Base-by-base conservation (phyloP, 2,113 vertebrate genomes). In the Notiomystis cincta region DNA sequence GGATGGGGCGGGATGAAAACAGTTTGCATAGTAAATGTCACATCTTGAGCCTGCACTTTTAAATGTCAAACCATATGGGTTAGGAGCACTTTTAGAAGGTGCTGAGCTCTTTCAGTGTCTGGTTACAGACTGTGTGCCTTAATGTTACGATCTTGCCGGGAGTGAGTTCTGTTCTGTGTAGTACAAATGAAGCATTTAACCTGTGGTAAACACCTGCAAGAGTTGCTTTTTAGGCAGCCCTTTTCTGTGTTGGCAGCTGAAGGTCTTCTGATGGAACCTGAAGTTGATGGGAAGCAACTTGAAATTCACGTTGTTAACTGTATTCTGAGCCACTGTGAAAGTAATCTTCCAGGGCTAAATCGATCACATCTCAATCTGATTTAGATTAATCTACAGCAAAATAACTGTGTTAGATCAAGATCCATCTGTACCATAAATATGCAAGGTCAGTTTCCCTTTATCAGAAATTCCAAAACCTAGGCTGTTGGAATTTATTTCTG, bases 1-100 rank as follows among this genome's bases (percentile, higher is more conserved):
- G 6, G 8, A 13, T 5, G 14, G 17, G 37, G 33, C 0, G 1
- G 50, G 44, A n/a, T 85, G 33, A 70, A 93, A 82, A 72, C 62
- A 62, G 30, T 91, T 91, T 91, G 33, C 50, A 54, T 47, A 69
- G 58, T 58, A 86, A 95, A 94, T 93, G 62, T 77, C 67, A 25
- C 35, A n/a, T 91, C 51, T 73, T 70, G 66, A 93, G 54, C 19
- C 22, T 82, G 58, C 54, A 11, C 56, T 96, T 94, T 13, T 19
- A 92, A 96, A 93, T 95, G 92, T 93, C 90, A 91, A 47, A 54
- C 62, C 73, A n/a, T 48, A 37, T 44, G 71, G 62, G 47, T 80
- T 91, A 54, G 30, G 58, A 90, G 62, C 42, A 54, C 66, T 88
- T 82, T 77, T 82, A 85, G 87, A 79, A 66, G 62, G 75, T 85